Percentiles rank a stretch among this genome's conserved stretches.
These are phyloP conservation scores for Ia io DNA, from an alignment of 2,113 vertebrate species.

Conservation along the genomic window DNA sequence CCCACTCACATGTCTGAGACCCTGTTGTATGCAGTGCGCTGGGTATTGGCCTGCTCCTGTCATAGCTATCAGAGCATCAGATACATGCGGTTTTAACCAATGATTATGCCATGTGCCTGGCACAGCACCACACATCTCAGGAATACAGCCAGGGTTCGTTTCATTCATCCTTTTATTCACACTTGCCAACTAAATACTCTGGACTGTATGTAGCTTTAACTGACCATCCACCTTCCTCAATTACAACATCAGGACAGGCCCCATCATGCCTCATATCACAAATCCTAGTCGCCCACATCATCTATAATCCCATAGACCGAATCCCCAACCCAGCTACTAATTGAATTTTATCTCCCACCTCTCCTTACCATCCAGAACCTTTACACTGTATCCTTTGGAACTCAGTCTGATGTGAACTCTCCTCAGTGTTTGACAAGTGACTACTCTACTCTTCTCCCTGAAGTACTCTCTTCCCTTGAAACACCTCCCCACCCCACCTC, in stretches of 20 bases:
- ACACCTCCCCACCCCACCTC: not conserved
- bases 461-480: not conserved
- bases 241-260: not conserved
- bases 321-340: not conserved
- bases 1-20: not conserved
- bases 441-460: not conserved
- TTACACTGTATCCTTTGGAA: not conserved
- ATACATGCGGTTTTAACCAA: not conserved
- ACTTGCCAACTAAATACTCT: not conserved
- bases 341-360: not conserved
- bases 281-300: not conserved
- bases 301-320: not conserved
- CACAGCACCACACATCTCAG: not conserved
- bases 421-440: not conserved
- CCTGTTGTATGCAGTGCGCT: not conserved
- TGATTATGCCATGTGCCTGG: not conserved
- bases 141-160: not conserved
- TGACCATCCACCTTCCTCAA: not conserved
- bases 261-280: not conserved
- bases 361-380: not conserved
- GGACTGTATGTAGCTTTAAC: not conserved
- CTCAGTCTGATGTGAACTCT: not conserved
- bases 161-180: not conserved
- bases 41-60: not conserved
- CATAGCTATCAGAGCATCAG: not conserved